Evolutionary conservation across 2,797 vertebrate genomes (phyloP).

Genomic region (Clarias platycephalus): DNA sequence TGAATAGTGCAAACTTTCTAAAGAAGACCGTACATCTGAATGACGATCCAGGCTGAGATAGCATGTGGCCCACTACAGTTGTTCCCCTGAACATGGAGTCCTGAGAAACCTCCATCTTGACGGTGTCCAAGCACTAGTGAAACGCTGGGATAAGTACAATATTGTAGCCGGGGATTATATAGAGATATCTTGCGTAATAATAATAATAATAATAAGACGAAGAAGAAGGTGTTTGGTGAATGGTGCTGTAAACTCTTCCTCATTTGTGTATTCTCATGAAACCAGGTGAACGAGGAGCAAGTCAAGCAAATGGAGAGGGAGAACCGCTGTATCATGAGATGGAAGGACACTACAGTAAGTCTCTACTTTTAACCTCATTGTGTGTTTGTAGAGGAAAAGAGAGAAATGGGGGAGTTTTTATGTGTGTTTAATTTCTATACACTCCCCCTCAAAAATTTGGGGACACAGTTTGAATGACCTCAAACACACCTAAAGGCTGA

Average conservation of each 20-base stretch:
- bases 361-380: constrained; percentile 48
- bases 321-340: constrained; percentile 92
- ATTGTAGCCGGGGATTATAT: too few relatives aligned
- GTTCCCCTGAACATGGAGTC: too few relatives aligned
- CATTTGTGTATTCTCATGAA: constrained; percentile 49
- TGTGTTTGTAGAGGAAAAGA: not conserved
- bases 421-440: not conserved
- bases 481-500: not conserved
- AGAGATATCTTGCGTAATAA: not conserved
- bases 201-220: not conserved
- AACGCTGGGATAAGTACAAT: too few relatives aligned
- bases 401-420: not conserved
- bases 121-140: too few relatives aligned
- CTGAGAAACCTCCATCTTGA: too few relatives aligned
- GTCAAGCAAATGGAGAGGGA: constrained; percentile 96
- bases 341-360: constrained; percentile 93
- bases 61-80: too few relatives aligned
- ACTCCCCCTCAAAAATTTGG: not conserved
- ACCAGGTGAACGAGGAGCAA: constrained; percentile 91
- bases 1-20: too few relatives aligned
- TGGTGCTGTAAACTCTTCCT: constrained; percentile 38
- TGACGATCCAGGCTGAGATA: too few relatives aligned
- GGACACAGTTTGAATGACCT: not conserved
- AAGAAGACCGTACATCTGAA: too few relatives aligned
- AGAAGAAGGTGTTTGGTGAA: not conserved